A percentile compares a stretch with the other conserved stretches of the same genome.
Evolutionary conservation across 2,113 vertebrate genomes (phyloP).

Genomic region (Beaufortia kweichowensis): DNA sequence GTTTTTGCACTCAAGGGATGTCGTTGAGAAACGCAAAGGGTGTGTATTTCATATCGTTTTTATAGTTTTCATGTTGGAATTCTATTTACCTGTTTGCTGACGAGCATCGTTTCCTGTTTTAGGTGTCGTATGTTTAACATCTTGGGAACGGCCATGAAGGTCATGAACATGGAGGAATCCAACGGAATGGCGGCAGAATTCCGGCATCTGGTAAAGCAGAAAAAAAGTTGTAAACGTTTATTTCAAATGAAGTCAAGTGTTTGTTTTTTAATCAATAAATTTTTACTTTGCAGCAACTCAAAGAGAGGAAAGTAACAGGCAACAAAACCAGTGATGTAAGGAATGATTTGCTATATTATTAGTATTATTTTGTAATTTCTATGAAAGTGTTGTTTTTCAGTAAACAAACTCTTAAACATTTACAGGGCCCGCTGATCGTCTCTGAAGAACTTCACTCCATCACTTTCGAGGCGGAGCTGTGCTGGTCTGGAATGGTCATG

Average conservation of each 20-base stretch:
- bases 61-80: neutral
- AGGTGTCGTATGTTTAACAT: conserved; percentile 98
- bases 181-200: conserved; percentile 98
- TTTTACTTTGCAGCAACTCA: conserved; percentile 85
- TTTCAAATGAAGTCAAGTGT: neutral
- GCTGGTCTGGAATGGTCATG: conserved; percentile 84
- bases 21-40: conserved; percentile 93
- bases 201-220: conserved; percentile 84
- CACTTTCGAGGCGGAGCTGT: conserved; percentile 90
- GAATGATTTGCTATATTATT: neutral
- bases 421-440: conserved; percentile 91
- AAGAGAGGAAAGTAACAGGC: conserved; percentile 91
- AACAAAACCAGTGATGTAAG: conserved; percentile 92
- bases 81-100: neutral
- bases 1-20: conserved; percentile 77
- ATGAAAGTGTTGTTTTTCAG: neutral
- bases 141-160: conserved; percentile 92
- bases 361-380: too few relatives aligned
- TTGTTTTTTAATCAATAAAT: neutral
- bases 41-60: conserved; percentile 56
- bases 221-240: neutral
- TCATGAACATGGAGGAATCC: conserved; percentile 99
- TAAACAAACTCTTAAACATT: neutral
- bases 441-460: conserved; percentile 97
- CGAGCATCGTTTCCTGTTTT: conserved; percentile 8